These are phyloP conservation scores for Acanthosepion lycidas DNA, from an alignment of 2,888 invertebrate species.

Conservation along the genomic window DNA sequence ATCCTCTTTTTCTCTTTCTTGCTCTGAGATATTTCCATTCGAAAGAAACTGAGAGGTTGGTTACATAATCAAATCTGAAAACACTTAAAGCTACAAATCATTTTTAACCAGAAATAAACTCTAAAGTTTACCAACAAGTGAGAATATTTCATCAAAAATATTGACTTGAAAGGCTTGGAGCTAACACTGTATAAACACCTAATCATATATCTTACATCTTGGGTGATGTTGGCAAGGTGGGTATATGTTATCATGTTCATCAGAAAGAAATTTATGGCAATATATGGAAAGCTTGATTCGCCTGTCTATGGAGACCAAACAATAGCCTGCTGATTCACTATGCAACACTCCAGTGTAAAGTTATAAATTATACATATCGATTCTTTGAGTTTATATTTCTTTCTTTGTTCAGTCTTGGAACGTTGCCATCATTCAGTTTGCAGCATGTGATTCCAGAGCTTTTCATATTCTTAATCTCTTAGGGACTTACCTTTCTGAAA, in stretches of 20 bases:
- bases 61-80: neutral
- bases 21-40: neutral
- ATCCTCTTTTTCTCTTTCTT: neutral
- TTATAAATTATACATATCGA: slow-evolving; percentile 20
- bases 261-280: neutral
- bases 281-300: neutral
- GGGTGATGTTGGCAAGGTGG: neutral
- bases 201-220: neutral
- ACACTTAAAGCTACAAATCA: neutral
- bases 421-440: neutral
- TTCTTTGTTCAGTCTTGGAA: neutral
- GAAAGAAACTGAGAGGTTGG: neutral
- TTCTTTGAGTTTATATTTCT: neutral
- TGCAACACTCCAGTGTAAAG: neutral
- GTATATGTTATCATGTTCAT: neutral
- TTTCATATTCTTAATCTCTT: neutral
- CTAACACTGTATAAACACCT: neutral
- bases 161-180: neutral
- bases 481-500: neutral
- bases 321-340: slow-evolving; percentile 20
- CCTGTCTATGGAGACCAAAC: neutral
- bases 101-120: neutral
- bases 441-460: neutral
- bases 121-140: neutral
- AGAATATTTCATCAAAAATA: neutral